These are phyloP conservation scores for Fulica atra DNA, from an alignment of 2,113 vertebrate species.

Conservation along the genomic window DNA sequence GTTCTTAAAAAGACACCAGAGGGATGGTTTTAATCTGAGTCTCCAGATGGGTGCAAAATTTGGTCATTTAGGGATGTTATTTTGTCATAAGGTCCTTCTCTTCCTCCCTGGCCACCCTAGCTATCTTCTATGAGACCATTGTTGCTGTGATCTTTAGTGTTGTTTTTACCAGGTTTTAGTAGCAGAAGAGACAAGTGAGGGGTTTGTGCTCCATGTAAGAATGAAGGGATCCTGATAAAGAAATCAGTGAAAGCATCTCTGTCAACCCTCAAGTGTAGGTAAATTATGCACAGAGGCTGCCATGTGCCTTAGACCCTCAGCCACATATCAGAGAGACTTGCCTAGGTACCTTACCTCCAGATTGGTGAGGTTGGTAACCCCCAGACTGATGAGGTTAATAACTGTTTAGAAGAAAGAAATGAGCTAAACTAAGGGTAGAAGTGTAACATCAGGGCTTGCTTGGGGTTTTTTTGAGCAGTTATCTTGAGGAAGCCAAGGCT, in stretches of 20 bases:
- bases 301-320: not conserved
- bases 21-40: not conserved
- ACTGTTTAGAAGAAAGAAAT: not conserved
- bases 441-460: not conserved
- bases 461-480: not conserved
- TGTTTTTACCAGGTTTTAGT: not conserved
- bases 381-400: not conserved
- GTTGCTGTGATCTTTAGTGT: not conserved
- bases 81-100: not conserved
- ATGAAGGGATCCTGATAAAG: not conserved
- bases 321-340: not conserved
- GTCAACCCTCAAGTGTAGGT: not conserved
- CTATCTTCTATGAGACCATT: not conserved
- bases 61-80: not conserved
- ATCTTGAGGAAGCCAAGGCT: not conserved
- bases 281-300: not conserved
- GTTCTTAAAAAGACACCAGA: not conserved
- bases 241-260: not conserved
- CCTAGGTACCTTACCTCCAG: not conserved
- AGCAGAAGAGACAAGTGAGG: not conserved
- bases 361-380: not conserved
- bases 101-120: not conserved
- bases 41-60: not conserved
- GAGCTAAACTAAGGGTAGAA: not conserved
- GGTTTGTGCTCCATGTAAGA: not conserved